Evolutionary conservation across 37 sponge, comb jelly and placozoan species (phyloP).

Genomic region (Crambe crambe): DNA sequence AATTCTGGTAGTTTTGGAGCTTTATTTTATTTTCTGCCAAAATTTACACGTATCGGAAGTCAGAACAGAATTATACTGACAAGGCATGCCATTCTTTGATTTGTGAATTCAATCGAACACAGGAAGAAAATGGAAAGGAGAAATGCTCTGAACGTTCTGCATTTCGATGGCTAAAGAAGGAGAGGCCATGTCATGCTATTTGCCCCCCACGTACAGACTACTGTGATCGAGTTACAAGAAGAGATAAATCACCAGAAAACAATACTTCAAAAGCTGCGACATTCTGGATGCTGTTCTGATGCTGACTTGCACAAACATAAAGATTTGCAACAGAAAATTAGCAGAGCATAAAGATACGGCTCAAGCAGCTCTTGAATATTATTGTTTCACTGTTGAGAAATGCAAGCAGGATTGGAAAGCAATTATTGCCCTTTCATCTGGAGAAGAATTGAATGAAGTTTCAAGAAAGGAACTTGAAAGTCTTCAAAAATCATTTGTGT

Average conservation of each 20-base stretch:
- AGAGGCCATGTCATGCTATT: slow-evolving; percentile 37
- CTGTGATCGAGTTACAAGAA: slow-evolving; percentile 41
- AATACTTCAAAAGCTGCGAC: no score
- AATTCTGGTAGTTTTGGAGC: slow-evolving; percentile 48
- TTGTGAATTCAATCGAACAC: slow-evolving; percentile 42
- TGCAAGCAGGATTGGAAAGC: slow-evolving; percentile 37
- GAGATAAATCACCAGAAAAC: slow-evolving; percentile 31
- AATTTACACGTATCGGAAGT: slow-evolving; percentile 12
- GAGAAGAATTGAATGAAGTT: not conserved
- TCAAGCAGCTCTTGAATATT: slow-evolving; percentile 18
- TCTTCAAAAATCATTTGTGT: slow-evolving; percentile 10
- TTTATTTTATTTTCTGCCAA: slow-evolving; percentile 34
- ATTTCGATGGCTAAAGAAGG: slow-evolving; percentile 43
- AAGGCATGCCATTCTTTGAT: slow-evolving; percentile 30
- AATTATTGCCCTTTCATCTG: not conserved
- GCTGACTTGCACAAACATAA: not conserved
- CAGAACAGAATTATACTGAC: slow-evolving; percentile 30
- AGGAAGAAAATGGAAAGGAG: slow-evolving; percentile 21
- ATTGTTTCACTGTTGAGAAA: not conserved
- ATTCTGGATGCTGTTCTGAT: slow-evolving; percentile 37
- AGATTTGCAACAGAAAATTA: slow-evolving; percentile 22
- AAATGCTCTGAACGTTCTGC: slow-evolving; percentile 25
- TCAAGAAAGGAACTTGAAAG: slow-evolving; percentile 2
- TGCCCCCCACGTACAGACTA: slow-evolving; percentile 44
- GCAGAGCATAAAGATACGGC: slow-evolving; percentile 31